phyloP scores from a whole-genome alignment of 2,797 vertebrate species.

The Halcyon smyrnensis region DNA sequence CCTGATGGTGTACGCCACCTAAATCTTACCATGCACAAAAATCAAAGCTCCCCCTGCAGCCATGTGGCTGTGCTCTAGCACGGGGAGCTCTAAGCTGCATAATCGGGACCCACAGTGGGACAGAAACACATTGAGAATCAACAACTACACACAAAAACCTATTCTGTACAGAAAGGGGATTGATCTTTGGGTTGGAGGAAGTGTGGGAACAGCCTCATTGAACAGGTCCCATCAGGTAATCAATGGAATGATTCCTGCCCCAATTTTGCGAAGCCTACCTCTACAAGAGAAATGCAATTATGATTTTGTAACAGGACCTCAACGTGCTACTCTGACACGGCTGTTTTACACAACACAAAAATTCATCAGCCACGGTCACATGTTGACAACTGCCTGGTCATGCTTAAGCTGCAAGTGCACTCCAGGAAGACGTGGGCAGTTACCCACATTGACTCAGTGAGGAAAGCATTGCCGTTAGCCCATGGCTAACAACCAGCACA shows the following conservation, averaged over 20 bases:
- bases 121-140: neutral
- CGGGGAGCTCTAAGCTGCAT: neutral
- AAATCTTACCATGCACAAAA: neutral
- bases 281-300: neutral
- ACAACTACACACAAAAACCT: neutral
- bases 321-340: neutral
- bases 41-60: neutral
- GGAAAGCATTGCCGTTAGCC: neutral
- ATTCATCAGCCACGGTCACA: neutral
- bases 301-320: slow-evolving; percentile 27
- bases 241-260: slow-evolving; percentile 22
- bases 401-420: neutral
- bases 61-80: neutral
- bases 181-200: neutral
- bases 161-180: neutral
- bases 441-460: neutral
- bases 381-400: neutral
- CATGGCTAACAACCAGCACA: neutral
- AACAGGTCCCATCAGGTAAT: slow-evolving; percentile 32
- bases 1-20: neutral
- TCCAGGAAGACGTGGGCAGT: neutral
- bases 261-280: slow-evolving; percentile 8
- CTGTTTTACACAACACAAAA: slow-evolving; percentile 25
- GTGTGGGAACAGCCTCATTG: neutral
- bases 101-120: neutral